Base-by-base conservation (phyloP, 2,888 invertebrate genomes). In the Chromoteleia sp. region DNA sequence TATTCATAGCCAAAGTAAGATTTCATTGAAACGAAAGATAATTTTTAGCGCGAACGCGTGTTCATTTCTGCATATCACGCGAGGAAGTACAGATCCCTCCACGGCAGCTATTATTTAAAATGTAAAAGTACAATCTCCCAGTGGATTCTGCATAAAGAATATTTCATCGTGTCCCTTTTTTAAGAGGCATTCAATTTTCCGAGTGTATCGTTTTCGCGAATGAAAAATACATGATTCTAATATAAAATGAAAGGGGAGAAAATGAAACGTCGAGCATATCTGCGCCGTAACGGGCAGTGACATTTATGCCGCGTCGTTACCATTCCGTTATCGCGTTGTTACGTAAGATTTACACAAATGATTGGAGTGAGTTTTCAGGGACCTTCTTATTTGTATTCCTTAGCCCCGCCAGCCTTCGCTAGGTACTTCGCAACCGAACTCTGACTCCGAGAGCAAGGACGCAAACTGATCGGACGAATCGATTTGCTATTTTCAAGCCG, bases 271-370 rank as follows among this genome's bases (percentile, higher is more conserved):
- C 50, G 68, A 56, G 79, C 73, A 71, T 82, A 82, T 79, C 75
- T 74, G 67, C 41, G 30, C 54, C 52, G 54, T 82, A 78, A 81
- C 76, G 76, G 76, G 63, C 63, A 67, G 70, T 78, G 82, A 82
- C 82, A 82, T 82, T 82, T 81, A 81, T 77, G 81, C 73, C 68
- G 56, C 76, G 48, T 78, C 82, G 82, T 82, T 82, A 82, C 82
- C 82, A 75, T 82, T 82, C 70, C 78, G 77, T 82, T 82, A 82
- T 82, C 82, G 78, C 77, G 78, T 70, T 82, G 77, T 82, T 82
- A 82, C 45, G 70, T 78, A 78, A 82, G 78, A 82, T 82, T 82
- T 82, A 82, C 78, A 65, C 78, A 82, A 82, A 78, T 82, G 78
- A 78, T 74, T 82, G 59, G 68, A 75, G 56, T 43, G 65, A 78